These are phyloP conservation scores for Myiopsitta monachus DNA, from an alignment of 2,113 vertebrate species.

Conservation along the genomic window DNA sequence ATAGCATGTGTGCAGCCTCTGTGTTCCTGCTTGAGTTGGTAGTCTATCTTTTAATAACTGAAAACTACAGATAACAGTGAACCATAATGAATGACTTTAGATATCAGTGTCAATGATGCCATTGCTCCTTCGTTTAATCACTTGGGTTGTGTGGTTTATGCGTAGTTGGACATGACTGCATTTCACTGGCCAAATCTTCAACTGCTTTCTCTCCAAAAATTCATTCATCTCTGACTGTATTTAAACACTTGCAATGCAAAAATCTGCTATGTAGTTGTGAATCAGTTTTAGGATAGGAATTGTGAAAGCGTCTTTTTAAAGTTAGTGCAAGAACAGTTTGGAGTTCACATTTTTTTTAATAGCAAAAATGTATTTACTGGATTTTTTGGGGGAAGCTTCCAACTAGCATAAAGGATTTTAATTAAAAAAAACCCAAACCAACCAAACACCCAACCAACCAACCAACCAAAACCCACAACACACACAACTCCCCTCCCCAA, in stretches of 20 bases:
- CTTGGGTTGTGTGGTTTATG: not conserved
- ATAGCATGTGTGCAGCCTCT: not conserved
- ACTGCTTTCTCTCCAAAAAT: not conserved
- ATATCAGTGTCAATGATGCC: accelerated
- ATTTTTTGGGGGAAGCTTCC: not conserved
- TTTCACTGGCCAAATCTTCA: not conserved
- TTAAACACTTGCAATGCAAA: not conserved
- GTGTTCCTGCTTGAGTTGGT: not conserved
- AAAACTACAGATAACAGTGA: not conserved
- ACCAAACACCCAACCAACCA: too few species aligned
- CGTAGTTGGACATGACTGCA: not conserved
- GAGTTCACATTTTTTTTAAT: not conserved
- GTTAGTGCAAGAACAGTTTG: not conserved
- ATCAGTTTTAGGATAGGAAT: not conserved
- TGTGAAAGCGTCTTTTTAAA: accelerated
- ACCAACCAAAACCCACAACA: not conserved
- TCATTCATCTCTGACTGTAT: not conserved
- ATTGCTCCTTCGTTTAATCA: not conserved
- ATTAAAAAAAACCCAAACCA: not conserved
- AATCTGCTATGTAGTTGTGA: not conserved
- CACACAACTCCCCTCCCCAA: not conserved
- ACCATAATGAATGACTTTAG: not conserved
- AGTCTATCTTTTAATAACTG: not conserved
- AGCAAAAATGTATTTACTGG: not conserved
- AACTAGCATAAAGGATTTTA: not conserved